A percentile compares a stretch with the other conserved stretches of the same genome.
Evolutionary conservation across 1,140 invertebrate genomes (phyloP).

Genomic region (Plutomurus gul): DNA sequence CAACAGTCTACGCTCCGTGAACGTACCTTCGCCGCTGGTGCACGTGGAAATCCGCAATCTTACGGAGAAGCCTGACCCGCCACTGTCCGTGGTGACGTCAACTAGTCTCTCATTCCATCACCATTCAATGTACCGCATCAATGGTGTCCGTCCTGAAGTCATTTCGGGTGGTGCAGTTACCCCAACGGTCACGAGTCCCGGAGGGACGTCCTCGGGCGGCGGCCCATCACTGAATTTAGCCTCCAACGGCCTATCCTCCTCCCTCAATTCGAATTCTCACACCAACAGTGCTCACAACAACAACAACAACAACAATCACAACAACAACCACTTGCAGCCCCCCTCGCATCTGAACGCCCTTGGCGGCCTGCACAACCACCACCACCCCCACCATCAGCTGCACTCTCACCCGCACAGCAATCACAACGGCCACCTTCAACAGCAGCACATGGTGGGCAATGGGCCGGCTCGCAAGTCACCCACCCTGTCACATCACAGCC

Average conservation of each 20-base stretch:
- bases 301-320: constrained; percentile 58
- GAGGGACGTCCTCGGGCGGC: not conserved
- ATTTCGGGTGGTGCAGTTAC: constrained; percentile 73
- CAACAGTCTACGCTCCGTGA: constrained; percentile 50
- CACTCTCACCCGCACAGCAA: constrained; percentile 58
- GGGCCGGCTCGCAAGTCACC: constrained; percentile 39
- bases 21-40: constrained; percentile 30
- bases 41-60: constrained; percentile 39
- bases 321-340: constrained; percentile 57
- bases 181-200: constrained; percentile 38
- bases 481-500: constrained; percentile 33
- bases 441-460: constrained; percentile 37
- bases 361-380: constrained; percentile 57
- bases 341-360: not conserved
- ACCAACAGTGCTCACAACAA: constrained; percentile 27
- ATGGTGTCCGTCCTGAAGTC: constrained; percentile 77
- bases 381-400: constrained; percentile 59
- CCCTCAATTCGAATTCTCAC: constrained; percentile 43
- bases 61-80: constrained; percentile 39
- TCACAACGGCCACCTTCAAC: constrained; percentile 59
- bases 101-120: constrained; percentile 55
- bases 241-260: constrained; percentile 35
- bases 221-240: too few relatives aligned
- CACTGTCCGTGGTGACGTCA: constrained; percentile 51
- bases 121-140: constrained; percentile 65